phyloP scores from a whole-genome alignment of 2,113 vertebrate species.

The Sylvietta virens region DNA sequence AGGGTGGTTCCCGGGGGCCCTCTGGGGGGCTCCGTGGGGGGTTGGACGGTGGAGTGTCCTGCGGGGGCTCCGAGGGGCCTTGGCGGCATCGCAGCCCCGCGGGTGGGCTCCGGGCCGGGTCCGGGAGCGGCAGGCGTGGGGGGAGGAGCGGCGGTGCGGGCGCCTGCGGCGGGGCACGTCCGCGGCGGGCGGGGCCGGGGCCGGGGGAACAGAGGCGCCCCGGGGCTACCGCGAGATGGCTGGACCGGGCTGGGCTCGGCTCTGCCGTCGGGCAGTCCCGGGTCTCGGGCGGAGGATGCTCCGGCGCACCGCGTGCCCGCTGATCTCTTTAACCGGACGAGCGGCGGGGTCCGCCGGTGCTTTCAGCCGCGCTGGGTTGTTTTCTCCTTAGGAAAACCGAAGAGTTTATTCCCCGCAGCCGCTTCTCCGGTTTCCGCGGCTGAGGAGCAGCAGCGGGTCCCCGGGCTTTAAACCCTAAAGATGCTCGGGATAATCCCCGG shows the following conservation, averaged over 20 bases:
- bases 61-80: not conserved
- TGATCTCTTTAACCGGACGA: not conserved
- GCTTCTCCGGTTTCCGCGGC: not conserved
- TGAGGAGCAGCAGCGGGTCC: not conserved
- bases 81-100: not conserved
- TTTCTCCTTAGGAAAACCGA: not conserved
- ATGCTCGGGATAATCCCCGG: not conserved
- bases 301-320: not conserved
- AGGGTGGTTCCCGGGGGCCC: not conserved
- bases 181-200: not conserved
- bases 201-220: not conserved
- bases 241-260: not conserved
- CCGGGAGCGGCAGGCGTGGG: not conserved
- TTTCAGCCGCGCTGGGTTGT: not conserved
- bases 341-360: fast-evolving
- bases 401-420: not conserved
- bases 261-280: not conserved
- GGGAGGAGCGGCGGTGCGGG: not conserved
- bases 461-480: not conserved
- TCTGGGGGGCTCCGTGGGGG: not conserved
- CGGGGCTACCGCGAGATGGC: not conserved
- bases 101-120: not conserved
- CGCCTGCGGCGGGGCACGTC: not conserved
- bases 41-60: not conserved
- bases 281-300: not conserved